These are phyloP conservation scores for Tridacna gigas DNA, from an alignment of 2,888 invertebrate species.

Conservation along the genomic window DNA sequence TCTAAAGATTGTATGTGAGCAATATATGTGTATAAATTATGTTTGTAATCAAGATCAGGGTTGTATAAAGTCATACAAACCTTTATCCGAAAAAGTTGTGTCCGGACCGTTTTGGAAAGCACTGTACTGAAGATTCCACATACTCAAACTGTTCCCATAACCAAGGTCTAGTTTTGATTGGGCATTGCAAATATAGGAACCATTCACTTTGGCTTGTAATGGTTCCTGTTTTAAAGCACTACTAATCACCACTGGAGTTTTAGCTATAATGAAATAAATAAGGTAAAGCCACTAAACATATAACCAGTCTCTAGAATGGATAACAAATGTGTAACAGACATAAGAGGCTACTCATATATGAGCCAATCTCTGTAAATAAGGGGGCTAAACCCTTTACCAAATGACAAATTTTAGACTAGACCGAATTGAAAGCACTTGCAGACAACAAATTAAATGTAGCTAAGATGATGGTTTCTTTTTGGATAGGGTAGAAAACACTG, in stretches of 20 bases:
- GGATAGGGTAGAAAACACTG: too few relatives aligned
- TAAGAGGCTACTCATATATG: too few relatives aligned
- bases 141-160: constrained; percentile 1
- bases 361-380: too few relatives aligned
- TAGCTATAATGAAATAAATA: neutral
- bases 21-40: neutral
- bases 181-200: constrained; percentile 1
- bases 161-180: neutral
- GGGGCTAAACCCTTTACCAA: too few relatives aligned
- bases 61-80: neutral
- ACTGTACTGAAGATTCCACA: neutral
- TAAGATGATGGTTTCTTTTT: too few relatives aligned
- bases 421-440: too few relatives aligned
- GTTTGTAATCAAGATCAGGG: neutral
- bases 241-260: neutral
- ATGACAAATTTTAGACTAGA: too few relatives aligned
- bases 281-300: too few relatives aligned
- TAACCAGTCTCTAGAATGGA: too few relatives aligned
- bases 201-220: neutral
- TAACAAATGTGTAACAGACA: too few relatives aligned
- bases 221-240: neutral
- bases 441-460: too few relatives aligned
- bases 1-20: neutral
- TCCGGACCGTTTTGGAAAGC: neutral
- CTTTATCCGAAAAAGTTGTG: constrained; percentile 2